These are phyloP conservation scores for Propithecus deckenii DNA, from an alignment of 2,797 vertebrate genomes.

Conservation along the genomic window DNA sequence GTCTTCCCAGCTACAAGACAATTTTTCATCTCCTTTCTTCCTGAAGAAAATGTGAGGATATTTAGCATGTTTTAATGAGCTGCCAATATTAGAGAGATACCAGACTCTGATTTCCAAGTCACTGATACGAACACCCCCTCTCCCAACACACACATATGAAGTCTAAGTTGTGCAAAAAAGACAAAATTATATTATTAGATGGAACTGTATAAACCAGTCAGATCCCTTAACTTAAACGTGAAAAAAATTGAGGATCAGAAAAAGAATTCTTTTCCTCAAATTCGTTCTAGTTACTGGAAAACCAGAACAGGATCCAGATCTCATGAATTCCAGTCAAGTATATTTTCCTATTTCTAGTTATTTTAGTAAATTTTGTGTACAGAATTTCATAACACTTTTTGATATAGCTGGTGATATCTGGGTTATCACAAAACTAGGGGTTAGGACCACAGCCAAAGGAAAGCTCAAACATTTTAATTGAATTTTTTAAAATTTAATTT, in stretches of 20 bases:
- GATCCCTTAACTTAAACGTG: neutral
- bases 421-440: neutral
- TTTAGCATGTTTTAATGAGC: neutral
- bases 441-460: neutral
- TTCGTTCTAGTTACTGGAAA: neutral
- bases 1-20: neutral
- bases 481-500: neutral
- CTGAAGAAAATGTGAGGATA: neutral
- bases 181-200: neutral
- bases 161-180: neutral
- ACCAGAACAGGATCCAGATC: neutral
- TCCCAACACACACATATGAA: neutral
- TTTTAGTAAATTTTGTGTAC: constrained; percentile 10
- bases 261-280: constrained; percentile 24
- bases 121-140: neutral
- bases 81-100: neutral
- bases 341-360: neutral
- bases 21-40: neutral
- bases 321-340: neutral
- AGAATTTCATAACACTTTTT: neutral
- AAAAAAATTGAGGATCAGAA: neutral
- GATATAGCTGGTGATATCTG: neutral
- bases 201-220: neutral
- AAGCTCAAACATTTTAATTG: neutral
- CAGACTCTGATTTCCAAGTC: neutral